These are phyloP conservation scores for Zaprionus gabonicus DNA, from an alignment of 1,140 invertebrate species.

Conservation along the genomic window DNA sequence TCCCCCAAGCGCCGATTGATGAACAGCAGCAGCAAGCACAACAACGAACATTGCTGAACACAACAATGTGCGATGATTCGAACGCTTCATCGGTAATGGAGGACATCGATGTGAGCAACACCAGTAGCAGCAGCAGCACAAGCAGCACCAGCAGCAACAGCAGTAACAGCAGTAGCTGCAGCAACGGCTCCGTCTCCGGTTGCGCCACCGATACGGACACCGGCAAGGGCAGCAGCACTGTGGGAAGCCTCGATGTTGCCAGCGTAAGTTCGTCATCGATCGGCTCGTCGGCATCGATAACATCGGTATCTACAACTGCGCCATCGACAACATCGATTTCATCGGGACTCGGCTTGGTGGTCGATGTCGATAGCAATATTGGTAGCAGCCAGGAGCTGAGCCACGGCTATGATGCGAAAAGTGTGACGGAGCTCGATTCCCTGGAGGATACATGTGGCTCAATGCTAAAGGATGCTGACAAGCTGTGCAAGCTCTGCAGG, in stretches of 20 bases:
- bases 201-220: slow-evolving; percentile 63
- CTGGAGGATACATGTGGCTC: slow-evolving; percentile 73
- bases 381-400: slow-evolving; percentile 68
- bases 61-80: slow-evolving; percentile 57
- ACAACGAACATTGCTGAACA: slow-evolving; percentile 16
- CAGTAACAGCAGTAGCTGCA: slow-evolving; percentile 48
- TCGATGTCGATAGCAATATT: slow-evolving; percentile 69
- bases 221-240: slow-evolving; percentile 69
- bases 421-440: slow-evolving; percentile 75
- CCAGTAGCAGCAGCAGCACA: slow-evolving; percentile 63
- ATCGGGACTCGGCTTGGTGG: slow-evolving; percentile 63
- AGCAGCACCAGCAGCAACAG: slow-evolving; percentile 48
- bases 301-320: slow-evolving; percentile 52
- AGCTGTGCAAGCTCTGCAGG: slow-evolving; percentile 82
- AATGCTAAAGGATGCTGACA: slow-evolving; percentile 72
- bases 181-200: slow-evolving; percentile 53
- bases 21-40: slow-evolving; percentile 27
- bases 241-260: slow-evolving; percentile 64
- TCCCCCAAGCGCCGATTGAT: slow-evolving; percentile 23
- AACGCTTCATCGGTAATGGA: slow-evolving; percentile 57
- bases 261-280: slow-evolving; percentile 68
- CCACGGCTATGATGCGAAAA: slow-evolving; percentile 53
- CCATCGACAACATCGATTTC: slow-evolving; percentile 54
- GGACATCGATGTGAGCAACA: slow-evolving; percentile 68
- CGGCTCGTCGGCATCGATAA: slow-evolving; percentile 54